Evolutionary conservation across 2,888 invertebrate species (phyloP).

Genomic region (Eupsilia transversa): DNA sequence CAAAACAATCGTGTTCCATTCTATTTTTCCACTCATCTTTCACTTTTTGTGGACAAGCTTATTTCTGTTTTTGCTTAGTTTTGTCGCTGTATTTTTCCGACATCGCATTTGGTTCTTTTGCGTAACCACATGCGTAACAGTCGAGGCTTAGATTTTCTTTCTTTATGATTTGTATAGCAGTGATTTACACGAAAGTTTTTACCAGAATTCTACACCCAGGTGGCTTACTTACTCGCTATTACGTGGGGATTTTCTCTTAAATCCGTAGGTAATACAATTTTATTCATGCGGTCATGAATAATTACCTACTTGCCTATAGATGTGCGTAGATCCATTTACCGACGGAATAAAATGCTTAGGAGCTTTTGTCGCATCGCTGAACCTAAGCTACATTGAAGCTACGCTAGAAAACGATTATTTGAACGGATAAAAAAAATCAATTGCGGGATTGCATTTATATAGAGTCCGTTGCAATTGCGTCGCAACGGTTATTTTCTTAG

Average conservation of each 20-base stretch:
- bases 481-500: constrained; percentile 74
- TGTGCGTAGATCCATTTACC: constrained; percentile 33
- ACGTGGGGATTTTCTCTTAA: constrained; percentile 63
- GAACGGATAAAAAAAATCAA: constrained; percentile 54
- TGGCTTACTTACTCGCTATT: constrained; percentile 67
- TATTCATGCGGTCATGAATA: constrained; percentile 67
- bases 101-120: constrained; percentile 58
- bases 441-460: constrained; percentile 58
- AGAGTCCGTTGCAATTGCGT: constrained; percentile 65
- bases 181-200: constrained; percentile 58
- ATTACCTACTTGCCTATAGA: constrained; percentile 55
- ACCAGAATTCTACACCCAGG: constrained; percentile 65
- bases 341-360: constrained; percentile 44
- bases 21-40: constrained; percentile 51
- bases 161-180: constrained; percentile 55
- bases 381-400: constrained; percentile 41
- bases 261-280: constrained; percentile 61
- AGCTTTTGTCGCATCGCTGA: constrained; percentile 43
- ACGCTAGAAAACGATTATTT: constrained; percentile 46
- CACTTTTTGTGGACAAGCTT: constrained; percentile 46
- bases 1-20: constrained; percentile 52
- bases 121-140: constrained; percentile 59
- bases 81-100: constrained; percentile 55
- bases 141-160: constrained; percentile 51
- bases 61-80: constrained; percentile 51